These are phyloP conservation scores for Myotis planiceps DNA, from an alignment of 2,797 vertebrate species.

Conservation along the genomic window DNA sequence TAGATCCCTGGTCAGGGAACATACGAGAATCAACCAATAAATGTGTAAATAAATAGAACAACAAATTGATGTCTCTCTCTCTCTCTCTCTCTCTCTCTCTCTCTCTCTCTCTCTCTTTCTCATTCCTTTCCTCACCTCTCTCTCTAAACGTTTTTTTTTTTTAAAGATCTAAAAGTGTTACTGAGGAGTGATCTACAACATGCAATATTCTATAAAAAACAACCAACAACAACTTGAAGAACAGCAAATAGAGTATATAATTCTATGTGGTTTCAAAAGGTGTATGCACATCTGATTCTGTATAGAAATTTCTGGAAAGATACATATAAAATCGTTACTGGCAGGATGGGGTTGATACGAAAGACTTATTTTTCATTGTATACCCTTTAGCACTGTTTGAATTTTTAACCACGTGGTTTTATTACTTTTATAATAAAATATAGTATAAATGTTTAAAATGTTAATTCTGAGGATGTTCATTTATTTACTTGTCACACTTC, in stretches of 20 bases:
- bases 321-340: not conserved
- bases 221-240: not conserved
- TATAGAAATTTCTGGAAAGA: constrained; percentile 24
- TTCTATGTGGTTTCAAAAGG: not conserved
- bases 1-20: not conserved
- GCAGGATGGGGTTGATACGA: not conserved
- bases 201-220: not conserved
- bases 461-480: not conserved
- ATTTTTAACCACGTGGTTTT: constrained; percentile 48
- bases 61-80: not conserved
- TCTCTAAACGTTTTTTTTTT: not conserved
- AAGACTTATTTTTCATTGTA: constrained; percentile 22
- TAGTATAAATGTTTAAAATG: constrained; percentile 49
- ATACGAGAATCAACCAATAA: not conserved
- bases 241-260: not conserved
- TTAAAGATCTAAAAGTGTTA: not conserved
- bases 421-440: constrained; percentile 50
- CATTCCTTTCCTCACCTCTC: not conserved
- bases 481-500: not conserved
- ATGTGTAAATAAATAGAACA: not conserved
- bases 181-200: not conserved
- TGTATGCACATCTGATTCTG: not conserved
- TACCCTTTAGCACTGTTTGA: not conserved
- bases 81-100: not conserved
- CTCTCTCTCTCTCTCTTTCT: not conserved